Evolutionary conservation across 1,140 invertebrate species (phyloP).

Genomic region (Drosophila subpulchrella): DNA sequence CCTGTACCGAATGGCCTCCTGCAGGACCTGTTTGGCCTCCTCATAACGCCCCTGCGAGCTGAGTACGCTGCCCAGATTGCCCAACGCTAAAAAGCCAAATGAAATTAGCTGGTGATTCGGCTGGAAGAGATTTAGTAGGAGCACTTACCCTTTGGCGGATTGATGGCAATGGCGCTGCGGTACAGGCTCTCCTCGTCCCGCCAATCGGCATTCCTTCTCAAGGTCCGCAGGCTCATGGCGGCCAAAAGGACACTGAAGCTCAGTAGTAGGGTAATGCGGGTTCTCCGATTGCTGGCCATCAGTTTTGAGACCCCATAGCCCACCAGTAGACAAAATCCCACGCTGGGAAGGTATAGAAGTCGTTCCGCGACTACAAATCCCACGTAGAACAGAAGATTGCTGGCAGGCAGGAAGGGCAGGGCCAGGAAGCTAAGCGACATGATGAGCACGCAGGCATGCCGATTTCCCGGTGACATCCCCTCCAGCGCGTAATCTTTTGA

Average conservation of each 20-base stretch:
- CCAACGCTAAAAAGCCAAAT: conserved; percentile 89
- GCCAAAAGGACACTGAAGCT: conserved; percentile 87
- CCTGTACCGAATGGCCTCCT: conserved; percentile 93
- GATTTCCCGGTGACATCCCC: conserved; percentile 38
- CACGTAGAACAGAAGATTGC: conserved; percentile 97
- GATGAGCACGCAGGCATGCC: conserved; percentile 70
- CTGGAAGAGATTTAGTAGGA: background rate
- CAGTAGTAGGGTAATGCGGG: conserved; percentile 85
- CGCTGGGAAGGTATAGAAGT: conserved; percentile 97
- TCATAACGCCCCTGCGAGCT: conserved; percentile 92
- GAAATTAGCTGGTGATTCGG: background rate
- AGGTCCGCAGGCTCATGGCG: conserved; percentile 90
- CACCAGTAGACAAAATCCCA: conserved; percentile 96
- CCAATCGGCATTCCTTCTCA: conserved; percentile 95
- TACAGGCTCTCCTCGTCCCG: conserved; percentile 96
- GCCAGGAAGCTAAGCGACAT: conserved; percentile 92
- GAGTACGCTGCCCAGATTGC: conserved; percentile 96
- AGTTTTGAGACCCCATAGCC: conserved; percentile 89
- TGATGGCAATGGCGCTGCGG: conserved; percentile 94
- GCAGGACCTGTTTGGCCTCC: conserved; percentile 95
- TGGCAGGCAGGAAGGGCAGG: conserved; percentile 96
- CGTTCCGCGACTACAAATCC: conserved; percentile 98
- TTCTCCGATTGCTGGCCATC: conserved; percentile 65
- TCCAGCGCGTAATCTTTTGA: conserved; percentile 43
- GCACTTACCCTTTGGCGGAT: conserved; percentile 97